These are phyloP conservation scores for Oreochromis niloticus DNA, from an alignment of 2,113 vertebrate species.

Conservation along the genomic window DNA sequence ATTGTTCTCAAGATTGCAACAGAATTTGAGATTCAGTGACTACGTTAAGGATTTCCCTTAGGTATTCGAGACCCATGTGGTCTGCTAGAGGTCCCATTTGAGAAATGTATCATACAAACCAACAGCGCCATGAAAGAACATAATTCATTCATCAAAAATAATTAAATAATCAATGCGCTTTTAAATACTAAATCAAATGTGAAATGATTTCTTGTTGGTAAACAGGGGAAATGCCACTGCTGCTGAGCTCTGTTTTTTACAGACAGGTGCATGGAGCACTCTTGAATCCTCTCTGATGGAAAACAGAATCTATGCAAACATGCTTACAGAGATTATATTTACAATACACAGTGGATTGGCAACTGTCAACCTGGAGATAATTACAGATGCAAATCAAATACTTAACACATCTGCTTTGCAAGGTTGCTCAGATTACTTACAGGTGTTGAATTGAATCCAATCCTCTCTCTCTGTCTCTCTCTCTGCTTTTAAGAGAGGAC, in stretches of 20 bases:
- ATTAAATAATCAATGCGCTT: slow-evolving; percentile 39
- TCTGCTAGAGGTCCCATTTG: background rate
- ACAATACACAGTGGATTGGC: slow-evolving; percentile 41
- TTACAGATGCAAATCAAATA: slow-evolving; percentile 53
- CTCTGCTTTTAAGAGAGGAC: background rate
- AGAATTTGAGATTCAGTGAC: background rate
- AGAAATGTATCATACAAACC: slow-evolving; percentile 1
- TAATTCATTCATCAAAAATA: slow-evolving; percentile 38
- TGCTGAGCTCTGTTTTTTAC: slow-evolving; percentile 7
- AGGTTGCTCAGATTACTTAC: slow-evolving; percentile 14
- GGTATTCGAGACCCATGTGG: background rate
- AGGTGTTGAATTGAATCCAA: slow-evolving; percentile 28
- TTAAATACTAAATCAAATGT: slow-evolving; percentile 58
- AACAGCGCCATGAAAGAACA: background rate
- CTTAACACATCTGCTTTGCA: slow-evolving; percentile 32
- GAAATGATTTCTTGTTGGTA: slow-evolving; percentile 39
- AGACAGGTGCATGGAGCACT: slow-evolving; percentile 13
- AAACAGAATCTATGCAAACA: slow-evolving; percentile 25
- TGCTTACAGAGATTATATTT: slow-evolving; percentile 36
- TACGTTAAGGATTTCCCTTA: background rate
- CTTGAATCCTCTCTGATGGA: slow-evolving; percentile 3
- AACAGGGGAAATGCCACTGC: background rate
- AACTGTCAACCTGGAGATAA: slow-evolving; percentile 44
- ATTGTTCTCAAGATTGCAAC: background rate
- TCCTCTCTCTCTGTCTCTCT: background rate